phyloP scores from a whole-genome alignment of 2,888 invertebrate genomes.

The Amblyteles armatorius region DNA sequence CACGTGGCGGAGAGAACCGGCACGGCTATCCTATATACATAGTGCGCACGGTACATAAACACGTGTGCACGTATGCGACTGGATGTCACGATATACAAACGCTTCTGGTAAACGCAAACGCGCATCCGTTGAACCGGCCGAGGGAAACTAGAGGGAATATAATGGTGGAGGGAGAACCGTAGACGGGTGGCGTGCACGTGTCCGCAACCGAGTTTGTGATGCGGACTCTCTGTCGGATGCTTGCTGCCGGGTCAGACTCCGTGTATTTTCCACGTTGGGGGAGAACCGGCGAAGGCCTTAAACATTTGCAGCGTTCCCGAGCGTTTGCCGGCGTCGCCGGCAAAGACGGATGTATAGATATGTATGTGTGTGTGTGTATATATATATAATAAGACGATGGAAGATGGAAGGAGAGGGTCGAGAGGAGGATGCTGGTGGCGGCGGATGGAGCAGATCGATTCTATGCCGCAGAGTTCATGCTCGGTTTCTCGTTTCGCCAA shows the following conservation, averaged over 20 bases:
- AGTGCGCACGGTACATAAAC: neutral
- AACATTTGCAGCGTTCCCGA: constrained; percentile 58
- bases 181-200: constrained; percentile 67
- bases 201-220: constrained; percentile 60
- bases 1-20: neutral
- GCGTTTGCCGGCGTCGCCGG: constrained; percentile 30
- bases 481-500: constrained; percentile 16
- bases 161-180: constrained; percentile 51
- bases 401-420: constrained; percentile 18
- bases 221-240: constrained; percentile 60
- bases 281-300: constrained; percentile 49
- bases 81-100: constrained; percentile 28
- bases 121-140: constrained; percentile 24
- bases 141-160: constrained; percentile 6
- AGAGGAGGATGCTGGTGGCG: constrained; percentile 54
- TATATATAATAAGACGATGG: constrained; percentile 27
- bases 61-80: neutral
- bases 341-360: constrained; percentile 25
- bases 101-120: constrained; percentile 43
- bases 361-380: neutral
- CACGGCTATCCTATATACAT: constrained; percentile 3
- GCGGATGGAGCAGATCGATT: constrained; percentile 64
- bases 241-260: constrained; percentile 56
- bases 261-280: constrained; percentile 60
- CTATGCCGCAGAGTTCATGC: constrained; percentile 68